Percentiles rank a stretch among this genome's conserved stretches.
Evolutionary conservation across 2,113 vertebrate genomes (phyloP).

Genomic region (Paracanthobrama guichenoti): DNA sequence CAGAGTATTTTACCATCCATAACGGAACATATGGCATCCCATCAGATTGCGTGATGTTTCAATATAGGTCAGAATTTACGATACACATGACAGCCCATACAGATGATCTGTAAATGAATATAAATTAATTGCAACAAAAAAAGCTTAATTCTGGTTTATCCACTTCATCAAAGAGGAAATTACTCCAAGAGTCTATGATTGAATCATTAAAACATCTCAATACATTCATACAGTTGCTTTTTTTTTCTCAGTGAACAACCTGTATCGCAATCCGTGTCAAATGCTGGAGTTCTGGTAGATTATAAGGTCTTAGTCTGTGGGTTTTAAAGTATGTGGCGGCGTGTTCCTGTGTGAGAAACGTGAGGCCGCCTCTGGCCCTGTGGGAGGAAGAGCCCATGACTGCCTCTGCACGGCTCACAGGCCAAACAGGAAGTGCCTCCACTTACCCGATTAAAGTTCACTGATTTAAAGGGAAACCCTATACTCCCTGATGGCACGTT

Average conservation of each 20-base stretch:
- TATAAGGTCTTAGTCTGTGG: background rate
- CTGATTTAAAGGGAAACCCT: slow-evolving; percentile 55
- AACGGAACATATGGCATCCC: background rate
- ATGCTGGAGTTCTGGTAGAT: background rate
- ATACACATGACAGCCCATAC: background rate
- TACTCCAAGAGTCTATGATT: background rate
- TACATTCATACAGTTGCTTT: background rate
- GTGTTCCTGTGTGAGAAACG: slow-evolving; percentile 23
- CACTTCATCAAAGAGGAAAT: background rate
- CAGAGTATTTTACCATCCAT: background rate
- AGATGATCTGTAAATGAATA: background rate
- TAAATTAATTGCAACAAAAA: background rate
- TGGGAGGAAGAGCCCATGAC: slow-evolving; percentile 39
- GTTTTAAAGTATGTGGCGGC: slow-evolving; percentile 19
- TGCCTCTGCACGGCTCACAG: slow-evolving; percentile 30
- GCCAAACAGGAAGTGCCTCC: slow-evolving; percentile 52
- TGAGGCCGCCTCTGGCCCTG: slow-evolving; percentile 12
- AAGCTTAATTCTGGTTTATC: background rate
- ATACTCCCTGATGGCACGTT: slow-evolving; percentile 61
- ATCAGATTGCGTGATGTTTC: background rate
- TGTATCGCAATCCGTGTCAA: background rate
- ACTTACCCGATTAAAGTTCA: slow-evolving; percentile 46
- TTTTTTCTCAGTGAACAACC: background rate
- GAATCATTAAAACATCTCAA: background rate
- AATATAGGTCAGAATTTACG: background rate